Conservation (phyloP, 2,888 invertebrate genomes). For the Dimorphilus gyrociliatus region DNA sequence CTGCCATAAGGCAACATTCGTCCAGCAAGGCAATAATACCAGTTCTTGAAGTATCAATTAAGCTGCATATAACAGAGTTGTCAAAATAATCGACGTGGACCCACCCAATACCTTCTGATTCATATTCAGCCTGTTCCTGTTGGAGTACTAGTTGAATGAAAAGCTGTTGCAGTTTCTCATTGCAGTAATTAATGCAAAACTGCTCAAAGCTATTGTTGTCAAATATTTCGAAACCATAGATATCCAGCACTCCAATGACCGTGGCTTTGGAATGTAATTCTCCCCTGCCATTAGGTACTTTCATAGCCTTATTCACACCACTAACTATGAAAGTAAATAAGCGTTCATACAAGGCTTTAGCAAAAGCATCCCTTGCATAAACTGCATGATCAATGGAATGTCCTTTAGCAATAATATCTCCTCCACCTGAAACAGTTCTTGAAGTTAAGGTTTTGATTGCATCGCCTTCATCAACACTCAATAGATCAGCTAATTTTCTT, state of each 20-base stretch:
- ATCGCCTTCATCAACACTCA: constrained; percentile 50
- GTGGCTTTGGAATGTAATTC: constrained; percentile 49
- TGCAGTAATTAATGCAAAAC: constrained; percentile 97
- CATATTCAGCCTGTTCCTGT: constrained; percentile 95
- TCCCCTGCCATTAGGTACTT: constrained; percentile 45
- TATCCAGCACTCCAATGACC: constrained; percentile 85
- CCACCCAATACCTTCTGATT: constrained; percentile 87
- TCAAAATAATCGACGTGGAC: constrained; percentile 86
- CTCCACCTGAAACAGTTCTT: constrained; percentile 77
- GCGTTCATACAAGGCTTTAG: constrained; percentile 87
- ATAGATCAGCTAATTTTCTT: constrained; percentile 46
- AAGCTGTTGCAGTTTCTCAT: constrained; percentile 90
- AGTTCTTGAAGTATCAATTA: constrained; percentile 80
- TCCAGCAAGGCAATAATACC: constrained; percentile 83
- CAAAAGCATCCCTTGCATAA: constrained; percentile 75
- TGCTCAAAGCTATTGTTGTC: constrained; percentile 82
- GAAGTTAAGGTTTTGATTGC: constrained; percentile 61
- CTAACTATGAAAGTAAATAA: constrained; percentile 85
- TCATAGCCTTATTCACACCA: constrained; percentile 75
- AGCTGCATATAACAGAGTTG: constrained; percentile 58
- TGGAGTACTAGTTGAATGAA: constrained; percentile 93
- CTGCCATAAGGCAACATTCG: constrained; percentile 88
- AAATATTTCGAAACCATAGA: constrained; percentile 97
- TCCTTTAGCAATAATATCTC: constrained; percentile 74
- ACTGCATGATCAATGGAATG: constrained; percentile 68